Evolutionary conservation across 1,140 invertebrate genomes (phyloP), one percentile per base, ranked within the genome.

Genomic region (Lordiphosa clarofinis): DNA sequence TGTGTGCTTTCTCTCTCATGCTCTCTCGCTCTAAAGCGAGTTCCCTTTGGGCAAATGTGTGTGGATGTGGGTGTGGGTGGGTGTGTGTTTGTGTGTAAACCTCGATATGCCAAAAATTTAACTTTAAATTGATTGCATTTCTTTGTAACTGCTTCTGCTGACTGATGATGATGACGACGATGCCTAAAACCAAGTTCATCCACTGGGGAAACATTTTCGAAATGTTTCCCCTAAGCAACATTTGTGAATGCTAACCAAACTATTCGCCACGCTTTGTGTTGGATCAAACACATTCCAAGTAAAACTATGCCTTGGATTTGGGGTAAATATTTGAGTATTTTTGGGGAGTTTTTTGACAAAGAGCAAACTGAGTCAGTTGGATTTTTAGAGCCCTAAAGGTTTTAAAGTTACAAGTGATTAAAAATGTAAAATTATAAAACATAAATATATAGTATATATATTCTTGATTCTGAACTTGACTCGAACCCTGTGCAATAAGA

Each of bases 211-310:
- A 81, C 76, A 79, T 81, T 75, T 59, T 71, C 40, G 46, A 65
- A 71, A 79, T 79, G 70, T 65, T 70, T 67, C 62, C 53, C 54
- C 54, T 40, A 57, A 66, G 54, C 46, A 24, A 44, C 9, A 21
- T 24, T 9, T 39, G 7, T 4, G 3, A 15, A 11, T 5, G 43
- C 28, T 44, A 43, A 65, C 65, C 65, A 62, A 79, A 79, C 75
- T 75, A 82, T 79, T 79, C 61, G 75, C 71, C 71, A 67, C 75
- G 61, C 75, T 79, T 79, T 82, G 75, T 67, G 76, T 79, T 60
- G 66, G 56, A 62, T 79, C 75, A 79, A 79, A 75, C 76, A 79
- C 76, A 79, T 79, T 82, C 76, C 61, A 37, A 50, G 49, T 35
- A 7, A 28, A 28, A 28, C 24, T 28, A 46, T 11, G 24, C 39